A percentile compares a stretch with the other conserved stretches of the same genome.
Conservation (phyloP, 2,113 vertebrate genomes). For the Edolisoma coerulescens region DNA sequence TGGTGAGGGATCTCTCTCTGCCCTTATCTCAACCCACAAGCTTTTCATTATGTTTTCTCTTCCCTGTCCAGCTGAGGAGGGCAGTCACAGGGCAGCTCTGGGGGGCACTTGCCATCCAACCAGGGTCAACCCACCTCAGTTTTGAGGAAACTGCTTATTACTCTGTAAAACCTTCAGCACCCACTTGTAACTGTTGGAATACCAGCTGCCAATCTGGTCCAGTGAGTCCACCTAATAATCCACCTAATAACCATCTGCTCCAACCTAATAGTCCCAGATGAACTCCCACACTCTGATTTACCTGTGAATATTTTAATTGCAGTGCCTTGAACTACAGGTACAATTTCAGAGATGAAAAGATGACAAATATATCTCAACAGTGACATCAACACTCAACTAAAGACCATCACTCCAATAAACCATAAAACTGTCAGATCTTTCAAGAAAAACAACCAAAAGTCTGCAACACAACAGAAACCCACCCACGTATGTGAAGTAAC, state of each 20-base stretch:
- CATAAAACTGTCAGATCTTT: background rate
- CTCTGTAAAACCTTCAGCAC: background rate
- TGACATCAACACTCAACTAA: background rate
- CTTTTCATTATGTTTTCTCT: background rate
- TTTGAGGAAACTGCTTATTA: background rate
- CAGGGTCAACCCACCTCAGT: background rate
- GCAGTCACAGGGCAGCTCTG: background rate
- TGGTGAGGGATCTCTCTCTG: background rate
- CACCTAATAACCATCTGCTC: background rate
- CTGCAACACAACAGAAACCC: background rate
- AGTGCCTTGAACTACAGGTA: background rate
- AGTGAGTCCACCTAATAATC: background rate
- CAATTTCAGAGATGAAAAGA: background rate
- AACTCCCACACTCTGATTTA: background rate
- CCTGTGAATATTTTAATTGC: background rate
- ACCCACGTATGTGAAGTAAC: background rate
- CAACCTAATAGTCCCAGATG: background rate
- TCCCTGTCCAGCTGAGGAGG: background rate
- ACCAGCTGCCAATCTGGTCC: background rate
- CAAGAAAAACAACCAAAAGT: background rate
- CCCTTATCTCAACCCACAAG: background rate
- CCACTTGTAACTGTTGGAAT: background rate
- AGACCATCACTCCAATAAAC: background rate
- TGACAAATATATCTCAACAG: background rate
- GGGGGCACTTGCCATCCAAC: background rate